Evolutionary conservation across 2,797 vertebrate genomes (phyloP).

Genomic region (Harpagifer antarcticus): DNA sequence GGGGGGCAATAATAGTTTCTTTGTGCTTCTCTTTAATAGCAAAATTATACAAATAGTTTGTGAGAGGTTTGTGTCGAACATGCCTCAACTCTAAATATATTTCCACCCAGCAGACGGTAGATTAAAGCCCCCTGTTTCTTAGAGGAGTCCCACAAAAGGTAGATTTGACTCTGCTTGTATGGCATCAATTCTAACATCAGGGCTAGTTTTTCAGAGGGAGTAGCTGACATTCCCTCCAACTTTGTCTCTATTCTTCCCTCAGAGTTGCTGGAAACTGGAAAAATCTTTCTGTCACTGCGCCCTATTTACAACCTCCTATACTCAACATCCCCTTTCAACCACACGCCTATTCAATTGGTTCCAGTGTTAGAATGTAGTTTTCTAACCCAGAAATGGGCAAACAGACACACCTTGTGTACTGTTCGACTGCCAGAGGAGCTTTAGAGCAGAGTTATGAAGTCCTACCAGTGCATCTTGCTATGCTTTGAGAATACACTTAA

Average conservation of each 20-base stretch:
- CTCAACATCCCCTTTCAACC: conserved; percentile 38
- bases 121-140: conserved; percentile 58
- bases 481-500: not conserved
- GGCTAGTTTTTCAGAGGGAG: conserved; percentile 63
- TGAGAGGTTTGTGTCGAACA: conserved; percentile 35
- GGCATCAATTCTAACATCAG: conserved; percentile 50
- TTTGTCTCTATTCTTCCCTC: conserved; percentile 54
- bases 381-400: not conserved
- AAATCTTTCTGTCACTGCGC: conserved; percentile 45
- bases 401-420: not conserved
- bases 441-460: conserved; percentile 3
- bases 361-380: conserved; percentile 23
- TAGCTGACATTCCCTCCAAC: conserved; percentile 65
- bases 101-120: conserved; percentile 35
- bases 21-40: conserved; percentile 10
- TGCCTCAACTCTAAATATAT: conserved; percentile 49
- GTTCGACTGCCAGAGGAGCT: conserved; percentile 4
- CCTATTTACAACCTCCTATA: conserved; percentile 59
- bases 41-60: conserved; percentile 52
- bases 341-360: conserved; percentile 37
- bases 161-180: conserved; percentile 37
- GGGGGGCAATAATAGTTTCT: conserved; percentile 22
- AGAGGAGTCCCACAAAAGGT: conserved; percentile 50
- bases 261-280: conserved; percentile 59
- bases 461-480: not conserved